Conservation (phyloP, 1,140 invertebrate genomes). For the Drosophila tropicalis region DNA sequence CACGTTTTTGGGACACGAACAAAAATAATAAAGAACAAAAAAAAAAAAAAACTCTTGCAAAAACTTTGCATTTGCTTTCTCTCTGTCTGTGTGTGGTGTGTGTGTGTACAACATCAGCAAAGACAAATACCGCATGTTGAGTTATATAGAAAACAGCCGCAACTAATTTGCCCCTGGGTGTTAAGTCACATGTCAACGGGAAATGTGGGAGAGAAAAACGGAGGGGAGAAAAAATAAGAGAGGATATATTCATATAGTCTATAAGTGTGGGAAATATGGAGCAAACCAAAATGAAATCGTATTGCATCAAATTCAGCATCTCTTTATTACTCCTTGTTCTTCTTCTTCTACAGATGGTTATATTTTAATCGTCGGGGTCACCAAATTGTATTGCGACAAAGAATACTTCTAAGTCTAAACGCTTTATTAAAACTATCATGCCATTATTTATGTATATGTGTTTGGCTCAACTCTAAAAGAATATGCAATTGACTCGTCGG, state of each 20-base stretch:
- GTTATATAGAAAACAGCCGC: slow-evolving; percentile 72
- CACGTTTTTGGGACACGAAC: slow-evolving; percentile 19
- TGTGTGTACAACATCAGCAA: slow-evolving; percentile 36
- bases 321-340: not conserved
- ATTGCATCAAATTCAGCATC: not conserved
- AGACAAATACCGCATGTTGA: slow-evolving; percentile 51
- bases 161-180: slow-evolving; percentile 77
- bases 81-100: slow-evolving; percentile 6
- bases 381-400: too few relatives aligned
- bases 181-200: slow-evolving; percentile 67
- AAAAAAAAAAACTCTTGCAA: slow-evolving; percentile 9
- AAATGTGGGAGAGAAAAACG: slow-evolving; percentile 24
- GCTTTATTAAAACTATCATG: too few relatives aligned
- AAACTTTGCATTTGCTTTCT: slow-evolving; percentile 16
- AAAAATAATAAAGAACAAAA: not conserved
- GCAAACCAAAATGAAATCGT: not conserved
- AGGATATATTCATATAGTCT: too few relatives aligned
- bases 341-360: not conserved
- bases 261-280: not conserved
- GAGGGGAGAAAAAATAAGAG: not conserved
- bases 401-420: too few relatives aligned
- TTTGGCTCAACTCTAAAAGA: too few relatives aligned
- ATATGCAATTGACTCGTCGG: too few relatives aligned
- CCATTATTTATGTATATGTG: too few relatives aligned
- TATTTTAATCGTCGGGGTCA: too few relatives aligned